Evolutionary conservation across 2,797 vertebrate species (phyloP).

Genomic region (Sitta carolinensis): DNA sequence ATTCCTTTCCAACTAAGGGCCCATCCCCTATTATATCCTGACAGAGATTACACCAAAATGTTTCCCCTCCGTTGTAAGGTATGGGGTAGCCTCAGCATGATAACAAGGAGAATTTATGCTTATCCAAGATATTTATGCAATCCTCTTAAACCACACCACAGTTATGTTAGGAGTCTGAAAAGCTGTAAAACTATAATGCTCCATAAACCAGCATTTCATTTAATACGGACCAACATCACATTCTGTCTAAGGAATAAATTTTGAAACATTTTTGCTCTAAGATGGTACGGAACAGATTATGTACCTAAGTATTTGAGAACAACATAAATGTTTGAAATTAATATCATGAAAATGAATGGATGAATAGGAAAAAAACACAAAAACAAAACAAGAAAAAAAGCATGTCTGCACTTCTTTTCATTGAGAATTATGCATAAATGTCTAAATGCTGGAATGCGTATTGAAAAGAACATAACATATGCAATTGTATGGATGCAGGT

Average conservation of each 20-base stretch:
- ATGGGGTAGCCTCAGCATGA: neutral
- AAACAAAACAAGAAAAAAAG: neutral
- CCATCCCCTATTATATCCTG: neutral
- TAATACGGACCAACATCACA: neutral
- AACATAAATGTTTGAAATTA: neutral
- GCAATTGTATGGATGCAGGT: neutral
- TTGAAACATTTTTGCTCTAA: neutral
- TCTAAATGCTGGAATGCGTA: neutral
- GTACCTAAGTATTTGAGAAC: neutral
- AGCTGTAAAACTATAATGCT: neutral
- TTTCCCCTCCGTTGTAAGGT: neutral
- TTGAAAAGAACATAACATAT: neutral
- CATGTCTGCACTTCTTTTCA: neutral
- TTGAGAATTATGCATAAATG: neutral
- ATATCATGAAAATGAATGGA: neutral
- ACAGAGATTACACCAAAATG: neutral
- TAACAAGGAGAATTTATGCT: neutral
- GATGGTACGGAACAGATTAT: neutral
- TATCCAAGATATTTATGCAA: neutral
- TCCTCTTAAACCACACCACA: neutral
- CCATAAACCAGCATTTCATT: neutral
- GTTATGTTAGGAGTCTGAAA: neutral
- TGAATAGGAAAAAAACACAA: neutral
- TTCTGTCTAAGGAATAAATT: neutral
- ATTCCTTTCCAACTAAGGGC: neutral